Percentiles rank a stretch among this genome's conserved stretches.
These are phyloP conservation scores for Kryptopterus vitreolus DNA, from an alignment of 2,797 vertebrate genomes.

Conservation along the genomic window DNA sequence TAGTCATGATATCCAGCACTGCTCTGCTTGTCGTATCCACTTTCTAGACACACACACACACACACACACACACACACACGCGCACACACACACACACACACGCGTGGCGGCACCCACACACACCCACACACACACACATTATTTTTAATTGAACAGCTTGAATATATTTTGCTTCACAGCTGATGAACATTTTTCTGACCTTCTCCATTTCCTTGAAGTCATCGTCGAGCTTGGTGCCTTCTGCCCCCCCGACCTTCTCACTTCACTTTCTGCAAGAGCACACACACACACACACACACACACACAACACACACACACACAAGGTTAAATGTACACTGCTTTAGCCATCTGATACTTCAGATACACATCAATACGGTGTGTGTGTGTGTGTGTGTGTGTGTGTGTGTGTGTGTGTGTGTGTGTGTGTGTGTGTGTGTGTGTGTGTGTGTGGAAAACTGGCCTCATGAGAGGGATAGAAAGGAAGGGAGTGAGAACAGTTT, in stretches of 20 bases:
- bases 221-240: constrained; percentile 94
- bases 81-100: constrained; percentile 18
- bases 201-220: constrained; percentile 98
- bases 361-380: background rate
- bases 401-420: constrained; percentile 5
- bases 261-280: constrained; percentile 88
- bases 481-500: constrained; percentile 38
- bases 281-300: constrained; percentile 21
- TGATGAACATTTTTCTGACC: constrained; percentile 66
- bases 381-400: background rate
- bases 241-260: constrained; percentile 94
- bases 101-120: background rate
- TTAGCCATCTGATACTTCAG: background rate
- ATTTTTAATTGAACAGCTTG: no score
- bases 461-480: background rate
- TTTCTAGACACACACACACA: constrained; percentile 58
- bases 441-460: background rate
- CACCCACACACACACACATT: constrained; percentile 17
- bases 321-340: background rate
- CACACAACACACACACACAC: background rate
- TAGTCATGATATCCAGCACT: constrained; percentile 93
- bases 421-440: constrained; percentile 6
- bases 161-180: background rate
- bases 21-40: constrained; percentile 73
- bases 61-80: constrained; percentile 20